phyloP scores from a whole-genome alignment of 2,113 vertebrate species.

The Rhinoptilus africanus region DNA sequence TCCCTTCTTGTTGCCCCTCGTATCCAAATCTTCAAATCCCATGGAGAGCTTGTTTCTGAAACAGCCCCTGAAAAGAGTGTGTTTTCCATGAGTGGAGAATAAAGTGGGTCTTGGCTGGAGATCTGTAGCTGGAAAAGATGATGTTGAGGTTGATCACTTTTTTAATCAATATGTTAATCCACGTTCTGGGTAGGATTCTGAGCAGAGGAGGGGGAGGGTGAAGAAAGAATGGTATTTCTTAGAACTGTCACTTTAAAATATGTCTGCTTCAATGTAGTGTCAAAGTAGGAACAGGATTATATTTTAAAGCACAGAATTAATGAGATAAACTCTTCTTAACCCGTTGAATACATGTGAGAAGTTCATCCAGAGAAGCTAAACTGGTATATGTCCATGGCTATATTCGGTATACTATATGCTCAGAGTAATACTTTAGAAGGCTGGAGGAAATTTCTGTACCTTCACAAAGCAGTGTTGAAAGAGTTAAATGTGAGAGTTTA shows the following conservation, averaged over 20 bases:
- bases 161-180: background rate
- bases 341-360: background rate
- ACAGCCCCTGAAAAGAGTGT: background rate
- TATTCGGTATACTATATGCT: background rate
- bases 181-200: background rate
- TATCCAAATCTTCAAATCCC: background rate
- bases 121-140: background rate
- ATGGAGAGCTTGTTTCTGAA: background rate
- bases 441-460: background rate
- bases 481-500: background rate
- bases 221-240: background rate
- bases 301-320: constrained; percentile 7
- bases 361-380: background rate
- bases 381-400: background rate
- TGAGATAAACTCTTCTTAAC: background rate
- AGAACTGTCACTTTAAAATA: constrained; percentile 8
- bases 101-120: background rate
- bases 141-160: background rate
- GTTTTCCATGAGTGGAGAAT: background rate
- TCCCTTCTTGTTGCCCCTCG: background rate
- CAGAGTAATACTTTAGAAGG: background rate
- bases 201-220: background rate
- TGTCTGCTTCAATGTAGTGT: background rate
- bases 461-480: background rate
- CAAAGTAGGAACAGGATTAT: background rate